Base-by-base conservation (phyloP, 2,888 invertebrate species). In the Balanococcus diminutus region DNA sequence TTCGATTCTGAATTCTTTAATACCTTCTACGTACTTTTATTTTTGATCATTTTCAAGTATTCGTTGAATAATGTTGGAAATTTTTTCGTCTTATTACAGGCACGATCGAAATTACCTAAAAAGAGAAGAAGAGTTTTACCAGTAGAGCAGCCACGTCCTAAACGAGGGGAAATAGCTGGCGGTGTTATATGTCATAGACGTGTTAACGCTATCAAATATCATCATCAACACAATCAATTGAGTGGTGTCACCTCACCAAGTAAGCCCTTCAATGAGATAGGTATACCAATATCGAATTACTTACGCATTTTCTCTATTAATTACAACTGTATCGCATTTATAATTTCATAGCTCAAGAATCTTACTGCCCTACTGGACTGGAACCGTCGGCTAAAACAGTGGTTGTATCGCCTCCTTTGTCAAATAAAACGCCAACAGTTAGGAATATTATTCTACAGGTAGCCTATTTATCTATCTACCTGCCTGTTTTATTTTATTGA, bases 21-120 rank as follows among this genome's bases (percentile, higher is more conserved):
- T n/a, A n/a, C 36, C 8, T 36, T 36, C 4, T 8, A 36, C 36
- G 36, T 36, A 36, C 36, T 8, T 36, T 36, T 36, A 4, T 6
- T 4, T 8, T 36, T 36, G n/a, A n/a, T n/a, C n/a, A n/a, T 36
- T 36, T 36, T 36, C 4, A 36, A 36, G 4, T 36, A 36, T 6
- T 36, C 8, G 8, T 6, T 8, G 36, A 61, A 61, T 61, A 8
- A 25, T 28, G 0, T 67, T 67, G 6, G 67, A 28, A n/a, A 67
- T 28, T 72, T 72, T 32, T 1, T 31, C n/a, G 9, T 36, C 19
- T 28, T 28, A 72, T 83, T 25, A 79, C 11, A 87, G 87, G 99
- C 99, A 88, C 92, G 99, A 89, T 98, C 98, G 87, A 99, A 99
- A 91, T 93, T 99, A 91, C 99, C 99, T 88, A 99, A 99, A 93